Conservation (phyloP, 2,113 vertebrate genomes). For the Gallinago media region DNA sequence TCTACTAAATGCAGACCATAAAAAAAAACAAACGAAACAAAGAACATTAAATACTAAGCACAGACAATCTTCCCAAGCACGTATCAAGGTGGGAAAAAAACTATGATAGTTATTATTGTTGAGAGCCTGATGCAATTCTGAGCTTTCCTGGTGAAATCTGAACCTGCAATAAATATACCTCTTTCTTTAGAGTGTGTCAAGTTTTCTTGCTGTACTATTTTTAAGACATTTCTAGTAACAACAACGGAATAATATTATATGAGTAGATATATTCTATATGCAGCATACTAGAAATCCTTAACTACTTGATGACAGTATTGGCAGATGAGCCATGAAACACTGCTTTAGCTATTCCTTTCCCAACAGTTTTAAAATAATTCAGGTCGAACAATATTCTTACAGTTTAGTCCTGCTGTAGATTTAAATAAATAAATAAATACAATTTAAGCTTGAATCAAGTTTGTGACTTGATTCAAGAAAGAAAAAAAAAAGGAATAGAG, state of each 20-base stretch:
- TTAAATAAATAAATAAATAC: background rate
- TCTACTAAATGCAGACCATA: background rate
- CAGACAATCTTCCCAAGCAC: background rate
- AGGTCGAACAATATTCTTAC: background rate
- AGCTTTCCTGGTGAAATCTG: background rate
- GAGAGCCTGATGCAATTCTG: background rate
- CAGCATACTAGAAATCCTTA: background rate
- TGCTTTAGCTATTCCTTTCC: background rate
- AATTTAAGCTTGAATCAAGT: background rate
- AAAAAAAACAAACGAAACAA: background rate
- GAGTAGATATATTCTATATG: background rate
- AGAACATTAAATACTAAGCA: background rate
- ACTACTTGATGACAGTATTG: background rate
- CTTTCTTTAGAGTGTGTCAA: background rate
- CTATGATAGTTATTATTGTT: background rate
- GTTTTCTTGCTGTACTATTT: background rate
- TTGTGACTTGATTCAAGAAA: background rate
- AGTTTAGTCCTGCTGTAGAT: background rate
- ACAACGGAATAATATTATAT: background rate
- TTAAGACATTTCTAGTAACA: background rate
- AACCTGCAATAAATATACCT: background rate
- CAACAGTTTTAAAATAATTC: background rate
- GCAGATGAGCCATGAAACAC: background rate
- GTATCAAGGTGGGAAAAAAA: background rate
- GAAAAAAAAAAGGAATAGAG: background rate